Evolutionary conservation across 2,888 invertebrate genomes (phyloP), one percentile per base, ranked within the genome.

Genomic region (Microplitis manilae): DNA sequence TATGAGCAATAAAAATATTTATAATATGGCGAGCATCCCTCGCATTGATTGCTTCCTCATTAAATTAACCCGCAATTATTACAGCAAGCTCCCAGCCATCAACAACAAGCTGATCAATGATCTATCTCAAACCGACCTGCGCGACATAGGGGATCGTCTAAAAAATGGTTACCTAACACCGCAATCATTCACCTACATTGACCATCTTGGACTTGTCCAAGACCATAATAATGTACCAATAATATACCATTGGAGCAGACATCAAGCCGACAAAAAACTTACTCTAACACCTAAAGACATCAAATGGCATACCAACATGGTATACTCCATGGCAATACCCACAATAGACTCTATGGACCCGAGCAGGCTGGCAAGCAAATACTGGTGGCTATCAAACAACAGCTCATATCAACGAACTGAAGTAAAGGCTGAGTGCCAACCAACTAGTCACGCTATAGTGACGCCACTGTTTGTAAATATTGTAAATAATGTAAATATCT

Each of bases 1-100:
- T 2, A 5, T 75, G 20, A 79, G 38, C 4, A 79, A 79, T 9
- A 1, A 50, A 17, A 60, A 9, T 15, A 5, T 82, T 15, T 78
- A 79, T 17, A 38, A 79, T 0, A 4, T n/a, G 61, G 80, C 79
- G 39, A 20, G 76, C 8, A 72, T 79, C 0, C 17, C 20, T 2
- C 20, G 20, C 20, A 20, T 20, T 2, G 20, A 20, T 2, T 71
- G 1, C 1, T 71, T 6, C 13, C 6, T 39, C 61, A 61, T 1
- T 0, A 60, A n/a, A 61, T 2, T 20, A 1, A 20, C 20, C 20
- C 20, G 71, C 38, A 1, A 71, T 9, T 71, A 71, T 13, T 71
- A 9, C 17, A 41, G 68, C 68, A 39, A 68, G 13, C 30, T 67
- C 6, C 20, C 20, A 20, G 4, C 5, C 8, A 67, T 20, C n/a